These are phyloP conservation scores for Linepithema humile DNA, from an alignment of 1,140 invertebrate species.

Conservation along the genomic window DNA sequence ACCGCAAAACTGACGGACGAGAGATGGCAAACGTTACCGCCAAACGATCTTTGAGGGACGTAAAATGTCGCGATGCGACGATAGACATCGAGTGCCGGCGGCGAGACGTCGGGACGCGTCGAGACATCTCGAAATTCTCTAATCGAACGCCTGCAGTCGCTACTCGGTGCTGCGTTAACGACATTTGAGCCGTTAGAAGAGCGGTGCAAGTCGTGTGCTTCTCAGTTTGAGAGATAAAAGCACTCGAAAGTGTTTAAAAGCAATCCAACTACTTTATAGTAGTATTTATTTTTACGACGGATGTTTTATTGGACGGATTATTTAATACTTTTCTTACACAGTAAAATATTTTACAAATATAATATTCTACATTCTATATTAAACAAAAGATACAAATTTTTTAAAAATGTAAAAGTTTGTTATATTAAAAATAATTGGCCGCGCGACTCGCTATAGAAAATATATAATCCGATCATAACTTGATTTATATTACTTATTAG, in stretches of 20 bases:
- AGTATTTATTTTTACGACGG: neutral
- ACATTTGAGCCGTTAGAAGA: conserved; percentile 14
- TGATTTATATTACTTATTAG: neutral
- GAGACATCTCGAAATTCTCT: conserved; percentile 42
- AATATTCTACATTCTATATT: neutral
- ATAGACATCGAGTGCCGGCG: conserved; percentile 33
- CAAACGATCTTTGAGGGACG: conserved; percentile 44
- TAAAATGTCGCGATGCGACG: conserved; percentile 30
- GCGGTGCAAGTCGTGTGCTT: neutral
- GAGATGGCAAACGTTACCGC: conserved; percentile 26
- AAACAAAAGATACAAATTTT: neutral
- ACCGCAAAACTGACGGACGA: conserved; percentile 49
- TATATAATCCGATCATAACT: too few relatives aligned
- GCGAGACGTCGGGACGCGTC: conserved; percentile 30
- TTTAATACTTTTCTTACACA: neutral
- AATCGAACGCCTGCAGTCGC: conserved; percentile 28
- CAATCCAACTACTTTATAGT: neutral
- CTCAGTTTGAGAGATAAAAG: conserved; percentile 6
- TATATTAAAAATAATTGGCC: neutral
- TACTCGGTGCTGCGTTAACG: neutral
- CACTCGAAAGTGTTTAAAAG: conserved; percentile 11
- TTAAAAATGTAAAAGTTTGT: neutral
- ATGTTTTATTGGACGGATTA: neutral
- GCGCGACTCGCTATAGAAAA: neutral
- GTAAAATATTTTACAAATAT: neutral